phyloP scores from a whole-genome alignment of 2,113 vertebrate genomes.

The Heptranchias perlo region DNA sequence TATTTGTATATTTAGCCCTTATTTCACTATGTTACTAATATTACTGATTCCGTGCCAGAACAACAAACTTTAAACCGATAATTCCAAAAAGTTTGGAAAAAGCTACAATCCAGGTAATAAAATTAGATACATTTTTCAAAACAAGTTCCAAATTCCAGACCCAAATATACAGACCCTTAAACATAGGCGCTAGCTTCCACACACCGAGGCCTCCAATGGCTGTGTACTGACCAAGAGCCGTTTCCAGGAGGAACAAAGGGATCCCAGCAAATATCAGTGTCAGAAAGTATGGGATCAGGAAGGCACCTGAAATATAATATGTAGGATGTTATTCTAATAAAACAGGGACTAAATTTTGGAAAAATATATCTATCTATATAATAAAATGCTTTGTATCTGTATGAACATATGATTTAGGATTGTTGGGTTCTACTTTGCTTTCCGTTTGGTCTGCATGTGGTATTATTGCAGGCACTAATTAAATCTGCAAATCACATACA shows the following conservation, averaged over 20 bases:
- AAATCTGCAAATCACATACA: background rate
- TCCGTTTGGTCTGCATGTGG: background rate
- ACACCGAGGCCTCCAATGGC: constrained; percentile 77
- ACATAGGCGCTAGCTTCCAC: constrained; percentile 84
- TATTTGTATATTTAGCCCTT: background rate
- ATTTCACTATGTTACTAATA: background rate
- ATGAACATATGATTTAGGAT: background rate
- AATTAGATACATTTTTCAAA: background rate
- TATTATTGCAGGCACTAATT: background rate
- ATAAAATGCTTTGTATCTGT: background rate
- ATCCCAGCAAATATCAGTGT: constrained; percentile 84
- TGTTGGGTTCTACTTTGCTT: background rate
- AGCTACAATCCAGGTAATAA: background rate
- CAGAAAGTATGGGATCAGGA: constrained; percentile 81
- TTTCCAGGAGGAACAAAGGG: constrained; percentile 82
- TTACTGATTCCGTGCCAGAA: background rate
- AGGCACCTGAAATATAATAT: constrained; percentile 64
- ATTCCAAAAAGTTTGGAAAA: background rate
- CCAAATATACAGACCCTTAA: constrained; percentile 69
- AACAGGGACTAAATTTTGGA: background rate
- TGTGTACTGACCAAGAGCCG: constrained; percentile 76
- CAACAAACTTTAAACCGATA: background rate
- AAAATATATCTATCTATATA: background rate
- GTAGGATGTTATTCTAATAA: background rate
- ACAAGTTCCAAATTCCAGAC: background rate